Evolutionary conservation across 2,797 vertebrate genomes (phyloP), one percentile per base, ranked within the genome.

Genomic region (Morelia viridis): DNA sequence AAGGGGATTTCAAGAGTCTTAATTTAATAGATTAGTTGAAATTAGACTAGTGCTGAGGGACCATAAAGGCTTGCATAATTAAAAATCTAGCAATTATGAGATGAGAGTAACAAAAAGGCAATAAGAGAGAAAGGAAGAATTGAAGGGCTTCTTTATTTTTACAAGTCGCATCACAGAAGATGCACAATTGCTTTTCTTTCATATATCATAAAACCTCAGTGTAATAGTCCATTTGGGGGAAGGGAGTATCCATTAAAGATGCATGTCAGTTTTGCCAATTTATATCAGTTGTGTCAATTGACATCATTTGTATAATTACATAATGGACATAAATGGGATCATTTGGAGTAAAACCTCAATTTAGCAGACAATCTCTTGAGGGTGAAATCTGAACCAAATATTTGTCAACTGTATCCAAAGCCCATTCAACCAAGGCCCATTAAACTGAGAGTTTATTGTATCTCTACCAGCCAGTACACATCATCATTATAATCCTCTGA

Each of bases 71-170:
- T 60, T 87, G 35, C 85, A 71, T 87, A 87, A 87, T 87, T 87
- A 87, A 60, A 91, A 91, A 22, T n/a, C 53, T 87, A 76, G 56
- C 90, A 87, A 58, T 71, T 87, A 68, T 24, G 28, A 84, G 64
- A 91, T 68, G 46, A 86, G 53, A 91, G 53, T 91, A 91, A 58
- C n/a, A 56, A 60, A 91, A 86, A 58, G 65, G 8, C 80, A 85
- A 90, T 50, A 19, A 10, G 41, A 64, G 28, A 50, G 31, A 61
- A 35, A 80, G 26, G 11, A 53, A 50, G 50, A 68, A 53, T 46
- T 46, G 35, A 12, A 19, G 35, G 31, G 19, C 35, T 76, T 76
- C 71, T 28, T 41, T 46, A 88, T 80, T 58, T 89, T 26, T 58
- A 89, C 15, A 76, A 89, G 35, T 76, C 57, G 68, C 35, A 60